Evolutionary conservation across 2,797 vertebrate species (phyloP).

Genomic region (Chrysocyon brachyurus): DNA sequence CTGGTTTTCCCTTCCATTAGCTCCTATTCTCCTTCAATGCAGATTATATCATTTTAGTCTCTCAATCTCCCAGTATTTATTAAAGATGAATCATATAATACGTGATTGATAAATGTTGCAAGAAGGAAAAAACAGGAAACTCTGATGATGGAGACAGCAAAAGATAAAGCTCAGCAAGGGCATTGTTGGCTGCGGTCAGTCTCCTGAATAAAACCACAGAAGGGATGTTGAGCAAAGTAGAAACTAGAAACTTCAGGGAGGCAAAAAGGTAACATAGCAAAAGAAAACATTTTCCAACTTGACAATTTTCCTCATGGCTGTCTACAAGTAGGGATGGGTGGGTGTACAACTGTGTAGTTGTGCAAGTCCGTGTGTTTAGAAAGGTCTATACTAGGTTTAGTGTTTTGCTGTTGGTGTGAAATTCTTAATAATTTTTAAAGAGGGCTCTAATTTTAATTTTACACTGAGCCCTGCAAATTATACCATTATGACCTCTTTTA

Average conservation of each 20-base stretch:
- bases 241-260: neutral
- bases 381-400: neutral
- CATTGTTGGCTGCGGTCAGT: neutral
- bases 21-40: neutral
- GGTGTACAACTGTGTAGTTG: neutral
- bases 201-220: neutral
- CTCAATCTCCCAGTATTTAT: neutral
- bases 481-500: neutral
- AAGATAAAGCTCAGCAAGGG: neutral
- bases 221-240: neutral
- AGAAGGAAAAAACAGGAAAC: neutral
- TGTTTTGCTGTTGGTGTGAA: neutral
- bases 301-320: neutral
- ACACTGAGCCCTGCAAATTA: neutral
- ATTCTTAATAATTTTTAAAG: neutral
- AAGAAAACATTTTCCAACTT: neutral
- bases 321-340: neutral
- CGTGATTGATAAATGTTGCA: neutral
- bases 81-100: neutral
- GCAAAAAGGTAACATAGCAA: neutral
- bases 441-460: neutral
- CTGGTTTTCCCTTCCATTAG: neutral
- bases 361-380: neutral
- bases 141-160: neutral
- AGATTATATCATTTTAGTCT: neutral